A percentile compares a stretch with the other conserved stretches of the same genome.
These are phyloP conservation scores for Allacma fusca DNA, from an alignment of 2,888 invertebrate genomes.

Conservation along the genomic window DNA sequence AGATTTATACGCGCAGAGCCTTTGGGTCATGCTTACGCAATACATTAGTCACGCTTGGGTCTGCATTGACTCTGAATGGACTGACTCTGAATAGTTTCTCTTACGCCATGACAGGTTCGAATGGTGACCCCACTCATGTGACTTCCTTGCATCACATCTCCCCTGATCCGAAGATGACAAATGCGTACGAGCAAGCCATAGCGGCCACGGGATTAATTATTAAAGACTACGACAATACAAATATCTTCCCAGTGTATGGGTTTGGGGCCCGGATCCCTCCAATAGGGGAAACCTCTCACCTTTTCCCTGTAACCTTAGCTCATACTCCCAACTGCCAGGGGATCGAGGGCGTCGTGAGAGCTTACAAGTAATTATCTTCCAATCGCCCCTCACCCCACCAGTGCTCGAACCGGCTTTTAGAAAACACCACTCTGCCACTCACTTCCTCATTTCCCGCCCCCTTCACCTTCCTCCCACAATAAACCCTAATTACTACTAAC, in stretches of 20 bases:
- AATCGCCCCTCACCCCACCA: no score
- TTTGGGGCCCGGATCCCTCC: conserved; percentile 67
- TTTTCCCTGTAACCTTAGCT: conserved; percentile 64
- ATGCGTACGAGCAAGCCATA: conserved; percentile 66
- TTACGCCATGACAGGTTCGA: no score
- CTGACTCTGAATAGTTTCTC: no score
- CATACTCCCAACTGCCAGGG: conserved; percentile 65
- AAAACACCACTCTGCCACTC: no score
- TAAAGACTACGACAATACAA: conserved; percentile 67
- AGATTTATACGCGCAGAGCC: no score
- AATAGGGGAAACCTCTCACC: conserved; percentile 66
- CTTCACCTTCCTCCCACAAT: no score
- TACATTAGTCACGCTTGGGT: no score
- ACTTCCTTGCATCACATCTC: conserved; percentile 58
- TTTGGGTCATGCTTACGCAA: no score
- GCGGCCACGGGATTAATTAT: conserved; percentile 65
- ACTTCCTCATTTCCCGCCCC: no score
- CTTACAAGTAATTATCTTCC: conserved; percentile 63
- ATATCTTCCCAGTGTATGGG: conserved; percentile 66
- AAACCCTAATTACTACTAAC: no score
- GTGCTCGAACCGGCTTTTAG: no score
- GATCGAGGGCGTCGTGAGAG: conserved; percentile 66
- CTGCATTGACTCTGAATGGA: no score
- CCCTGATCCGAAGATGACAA: conserved; percentile 56
- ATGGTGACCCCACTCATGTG: conserved; percentile 58